Base-by-base conservation (phyloP, 2,113 vertebrate genomes). In the Anarrhichthys ocellatus region DNA sequence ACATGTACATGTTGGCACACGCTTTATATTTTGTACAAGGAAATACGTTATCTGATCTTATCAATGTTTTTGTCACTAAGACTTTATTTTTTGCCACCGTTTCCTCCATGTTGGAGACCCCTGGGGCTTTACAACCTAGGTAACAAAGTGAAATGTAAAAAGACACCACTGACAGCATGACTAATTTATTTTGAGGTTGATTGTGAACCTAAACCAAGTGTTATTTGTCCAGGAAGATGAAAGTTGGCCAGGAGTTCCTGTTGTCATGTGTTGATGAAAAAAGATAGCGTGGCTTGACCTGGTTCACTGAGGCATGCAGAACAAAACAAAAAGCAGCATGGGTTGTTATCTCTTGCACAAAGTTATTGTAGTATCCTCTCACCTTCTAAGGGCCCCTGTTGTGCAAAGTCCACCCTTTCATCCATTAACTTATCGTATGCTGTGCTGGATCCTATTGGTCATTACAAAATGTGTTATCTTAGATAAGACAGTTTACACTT, bases 251-350 rank as follows among this genome's bases (percentile, higher is more conserved):
- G 18, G 36, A 71, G 42, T 78, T 11, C 58, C 13, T 1, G 6
- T 32, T 58, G 9, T 54, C 34, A 44, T 58, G 11, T 20, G 1
- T 46, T 24, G 0, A 64, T 50, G 46, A 52, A 67, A 84, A 17
- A 56, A 14, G n/a, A 85, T 69, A 81, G 87, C 82, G 85, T 72
- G 65, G 80, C 22, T 84, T 80, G 75, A 82, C 48, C 62, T 64
- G 65, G 65, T 54, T 73, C 38, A 65, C 7, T 76, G 17, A 8
- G 56, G 10, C 24, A 29, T 71, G 18, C 46, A 56, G 17, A 73
- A 66, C 20, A 34, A 32, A 42, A 52, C 5, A 10, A 62, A 22
- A 64, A 29, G 6, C 54, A 56, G 44, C 24, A 8, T n/a, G 48
- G 18, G 27, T 66, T 52, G 22, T 0, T 27, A 5, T 54, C n/a